Evolutionary conservation across 2,113 vertebrate species (phyloP).

Genomic region (Fulica atra): DNA sequence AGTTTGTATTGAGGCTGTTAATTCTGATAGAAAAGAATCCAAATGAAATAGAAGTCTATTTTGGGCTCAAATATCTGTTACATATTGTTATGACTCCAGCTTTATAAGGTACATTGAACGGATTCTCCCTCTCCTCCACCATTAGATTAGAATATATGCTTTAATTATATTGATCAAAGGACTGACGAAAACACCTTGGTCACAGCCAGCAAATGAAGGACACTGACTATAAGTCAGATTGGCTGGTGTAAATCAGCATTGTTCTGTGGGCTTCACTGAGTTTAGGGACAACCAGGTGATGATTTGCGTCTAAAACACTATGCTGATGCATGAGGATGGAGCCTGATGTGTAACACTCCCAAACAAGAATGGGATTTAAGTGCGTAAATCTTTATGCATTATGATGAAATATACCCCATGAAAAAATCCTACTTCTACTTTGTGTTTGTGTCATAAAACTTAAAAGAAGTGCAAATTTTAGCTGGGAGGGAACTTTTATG

Average conservation of each 20-base stretch:
- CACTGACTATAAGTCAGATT: neutral
- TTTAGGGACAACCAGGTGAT: neutral
- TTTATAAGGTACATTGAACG: neutral
- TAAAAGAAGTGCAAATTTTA: slow-evolving; percentile 67
- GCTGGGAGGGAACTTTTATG: slow-evolving; percentile 51
- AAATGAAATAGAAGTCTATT: neutral
- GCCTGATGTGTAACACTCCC: neutral
- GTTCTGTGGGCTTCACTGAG: neutral
- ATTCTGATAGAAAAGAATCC: neutral
- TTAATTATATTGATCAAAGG: neutral
- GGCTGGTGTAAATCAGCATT: neutral
- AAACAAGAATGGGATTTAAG: neutral
- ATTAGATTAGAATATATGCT: neutral
- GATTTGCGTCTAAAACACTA: neutral
- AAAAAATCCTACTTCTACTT: slow-evolving; percentile 26
- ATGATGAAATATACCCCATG: slow-evolving; percentile 26
- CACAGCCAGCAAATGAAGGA: neutral
- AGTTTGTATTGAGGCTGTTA: neutral
- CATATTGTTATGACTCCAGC: neutral
- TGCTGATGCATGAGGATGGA: neutral
- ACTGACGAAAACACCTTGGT: neutral
- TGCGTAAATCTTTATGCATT: neutral
- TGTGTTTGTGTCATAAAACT: slow-evolving; percentile 53
- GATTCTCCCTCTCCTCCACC: neutral
- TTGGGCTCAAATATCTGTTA: neutral